Percentiles rank a stretch among this genome's conserved stretches.
Conservation (phyloP, 2,888 invertebrate genomes). For the Yponomeuta evonymella region DNA sequence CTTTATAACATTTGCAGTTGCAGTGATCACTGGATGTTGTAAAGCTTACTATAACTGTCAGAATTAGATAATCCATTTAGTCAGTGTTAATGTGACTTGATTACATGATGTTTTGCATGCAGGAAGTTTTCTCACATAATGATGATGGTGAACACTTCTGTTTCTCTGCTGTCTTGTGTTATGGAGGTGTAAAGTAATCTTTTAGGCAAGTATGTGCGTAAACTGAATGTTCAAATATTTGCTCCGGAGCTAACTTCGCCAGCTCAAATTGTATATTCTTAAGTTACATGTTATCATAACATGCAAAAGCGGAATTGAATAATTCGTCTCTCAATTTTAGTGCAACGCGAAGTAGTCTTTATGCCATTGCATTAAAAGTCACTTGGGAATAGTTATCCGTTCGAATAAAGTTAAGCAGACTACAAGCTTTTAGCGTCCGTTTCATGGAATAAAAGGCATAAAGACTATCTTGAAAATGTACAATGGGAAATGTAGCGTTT, state of each 20-base stretch:
- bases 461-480: neutral
- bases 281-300: neutral
- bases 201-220: neutral
- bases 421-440: conserved; percentile 1
- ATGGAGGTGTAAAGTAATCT: neutral
- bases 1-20: too few relatives aligned
- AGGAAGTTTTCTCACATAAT: too few relatives aligned
- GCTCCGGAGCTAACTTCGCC: neutral
- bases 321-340: neutral
- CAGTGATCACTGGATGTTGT: too few relatives aligned
- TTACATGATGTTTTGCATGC: too few relatives aligned
- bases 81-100: too few relatives aligned
- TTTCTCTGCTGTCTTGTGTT: neutral
- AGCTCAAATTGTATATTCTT: neutral
- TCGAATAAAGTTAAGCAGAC: neutral
- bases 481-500: neutral
- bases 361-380: neutral
- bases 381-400: neutral
- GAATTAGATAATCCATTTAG: too few relatives aligned
- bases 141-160: too few relatives aligned
- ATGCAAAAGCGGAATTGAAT: neutral
- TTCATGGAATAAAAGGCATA: neutral
- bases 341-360: neutral
- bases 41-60: too few relatives aligned
- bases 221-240: neutral